Percentiles rank a stretch among this genome's conserved stretches.
phyloP scores from a whole-genome alignment of 2,797 vertebrate genomes.

The Clarias platycephalus region DNA sequence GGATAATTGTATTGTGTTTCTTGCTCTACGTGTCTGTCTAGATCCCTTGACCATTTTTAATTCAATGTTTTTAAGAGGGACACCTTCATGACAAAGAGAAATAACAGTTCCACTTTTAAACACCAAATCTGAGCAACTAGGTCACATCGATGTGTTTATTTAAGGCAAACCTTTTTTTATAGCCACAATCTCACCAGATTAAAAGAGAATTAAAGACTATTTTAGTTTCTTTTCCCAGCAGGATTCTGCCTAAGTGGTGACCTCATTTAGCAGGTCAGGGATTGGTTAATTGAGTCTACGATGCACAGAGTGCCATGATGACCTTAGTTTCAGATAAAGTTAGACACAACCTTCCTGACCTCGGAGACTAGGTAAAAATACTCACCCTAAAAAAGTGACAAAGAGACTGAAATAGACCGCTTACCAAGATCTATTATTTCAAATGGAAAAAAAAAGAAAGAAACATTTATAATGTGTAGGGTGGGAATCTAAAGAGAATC shows the following conservation, averaged over 20 bases:
- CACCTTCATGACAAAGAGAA: slow-evolving; percentile 21
- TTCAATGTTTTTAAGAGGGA: slow-evolving; percentile 31
- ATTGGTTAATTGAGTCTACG: slow-evolving; percentile 71
- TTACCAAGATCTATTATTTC: slow-evolving; percentile 8
- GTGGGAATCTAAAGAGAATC: neutral
- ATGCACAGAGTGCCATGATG: slow-evolving; percentile 56
- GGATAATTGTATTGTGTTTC: slow-evolving; percentile 46
- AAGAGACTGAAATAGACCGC: slow-evolving; percentile 36
- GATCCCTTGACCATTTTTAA: slow-evolving; percentile 21
- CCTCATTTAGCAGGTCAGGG: slow-evolving; percentile 74
- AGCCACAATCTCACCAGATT: slow-evolving; percentile 32
- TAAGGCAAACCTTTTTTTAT: slow-evolving; percentile 18
- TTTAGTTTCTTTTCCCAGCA: slow-evolving; percentile 64
- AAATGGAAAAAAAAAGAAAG: neutral
- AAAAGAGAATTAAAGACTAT: slow-evolving; percentile 53
- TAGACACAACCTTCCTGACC: slow-evolving; percentile 59
- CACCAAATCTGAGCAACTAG: slow-evolving; percentile 34
- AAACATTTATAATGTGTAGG: neutral
- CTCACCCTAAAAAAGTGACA: slow-evolving; percentile 45
- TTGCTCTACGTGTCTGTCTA: neutral
- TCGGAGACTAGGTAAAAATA: slow-evolving; percentile 54
- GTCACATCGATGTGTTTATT: slow-evolving; percentile 31
- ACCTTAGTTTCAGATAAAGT: slow-evolving; percentile 67
- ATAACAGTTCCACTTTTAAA: slow-evolving; percentile 30
- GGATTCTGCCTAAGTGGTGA: slow-evolving; percentile 65